phyloP scores from a whole-genome alignment of 2,888 invertebrate genomes.

The Boloria euphrosyne region DNA sequence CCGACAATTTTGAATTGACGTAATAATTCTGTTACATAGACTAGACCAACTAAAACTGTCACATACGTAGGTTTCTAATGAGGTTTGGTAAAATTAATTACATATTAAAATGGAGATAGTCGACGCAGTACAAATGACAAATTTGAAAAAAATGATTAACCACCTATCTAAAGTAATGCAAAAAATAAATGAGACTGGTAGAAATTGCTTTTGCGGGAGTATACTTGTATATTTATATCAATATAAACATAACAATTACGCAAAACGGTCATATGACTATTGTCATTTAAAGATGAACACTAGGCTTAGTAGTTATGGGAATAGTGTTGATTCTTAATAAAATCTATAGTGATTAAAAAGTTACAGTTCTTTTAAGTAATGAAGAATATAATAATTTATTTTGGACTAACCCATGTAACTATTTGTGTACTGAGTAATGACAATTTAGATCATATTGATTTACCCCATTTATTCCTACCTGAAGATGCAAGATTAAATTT shows the following conservation, averaged over 20 bases:
- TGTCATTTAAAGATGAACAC: slow-evolving; percentile 1
- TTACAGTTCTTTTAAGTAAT: no score
- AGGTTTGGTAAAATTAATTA: no score
- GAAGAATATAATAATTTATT: no score
- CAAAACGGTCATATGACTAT: slow-evolving; percentile 4
- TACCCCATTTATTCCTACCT: neutral
- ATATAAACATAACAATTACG: slow-evolving; percentile 8
- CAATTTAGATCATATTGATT: neutral
- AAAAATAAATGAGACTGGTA: neutral
- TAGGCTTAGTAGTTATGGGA: neutral
- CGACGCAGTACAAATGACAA: neutral
- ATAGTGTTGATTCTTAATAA: neutral
- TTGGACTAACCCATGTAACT: no score
- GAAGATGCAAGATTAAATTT: slow-evolving; percentile 27
- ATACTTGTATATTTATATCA: neutral
- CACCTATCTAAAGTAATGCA: neutral
- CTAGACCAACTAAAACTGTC: no score
- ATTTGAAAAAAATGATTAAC: no score
- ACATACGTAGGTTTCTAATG: no score
- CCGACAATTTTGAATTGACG: no score
- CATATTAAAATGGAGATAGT: no score
- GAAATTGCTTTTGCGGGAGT: neutral
- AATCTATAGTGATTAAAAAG: no score
- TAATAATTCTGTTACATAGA: no score
- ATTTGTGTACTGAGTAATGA: neutral